Base-by-base conservation (phyloP, 2,113 vertebrate species). In the Andinoacara biseriatus region DNA sequence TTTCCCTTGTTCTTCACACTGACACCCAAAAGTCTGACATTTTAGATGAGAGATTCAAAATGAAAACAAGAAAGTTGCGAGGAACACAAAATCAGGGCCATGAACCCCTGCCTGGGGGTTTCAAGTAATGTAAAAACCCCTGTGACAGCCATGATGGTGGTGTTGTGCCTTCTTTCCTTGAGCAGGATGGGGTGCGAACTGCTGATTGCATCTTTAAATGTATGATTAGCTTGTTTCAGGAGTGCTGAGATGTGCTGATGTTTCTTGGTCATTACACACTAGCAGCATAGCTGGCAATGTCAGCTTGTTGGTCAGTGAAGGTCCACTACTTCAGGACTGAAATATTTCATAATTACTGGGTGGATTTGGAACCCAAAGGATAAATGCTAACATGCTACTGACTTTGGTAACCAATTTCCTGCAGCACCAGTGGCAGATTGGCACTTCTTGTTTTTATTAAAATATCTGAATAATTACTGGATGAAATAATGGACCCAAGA, bases 191-290 rank as follows among this genome's bases (percentile, higher is more conserved):
- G 43, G 40, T 31, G 22, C 54, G 59, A 46, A n/a, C 43, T 46
- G 20, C 74, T 80, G 85, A 80, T 83, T 69, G 43, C 43, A 69
- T 69, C 40, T 69, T 69, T 69, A 49, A 69, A 49, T 49, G 63
- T 43, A 49, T 69, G 63, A 29, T 24, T 69, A 29, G 40, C 10
- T 24, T 69, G 43, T 49, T 49, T 69, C 40, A 69, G 49, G 24
- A 49, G 40, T 15, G 49, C 24, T 49, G 63, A 49, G 63, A 69
- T 29, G 26, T 2, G 18, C 22, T 69, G 40, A 29, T 69, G 15
- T 29, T 69, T 69, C 22, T 69, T 49, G 40, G 18, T 69, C 29
- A 40, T 69, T 69, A 17, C 8, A 46, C 63, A 26, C 40, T 26
- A 69, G 63, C 24, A 49, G 63, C 14, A 69, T 43, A 18, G 63